These are phyloP conservation scores for Polyodon spathula DNA, from an alignment of 2,113 vertebrate genomes.

Conservation along the genomic window DNA sequence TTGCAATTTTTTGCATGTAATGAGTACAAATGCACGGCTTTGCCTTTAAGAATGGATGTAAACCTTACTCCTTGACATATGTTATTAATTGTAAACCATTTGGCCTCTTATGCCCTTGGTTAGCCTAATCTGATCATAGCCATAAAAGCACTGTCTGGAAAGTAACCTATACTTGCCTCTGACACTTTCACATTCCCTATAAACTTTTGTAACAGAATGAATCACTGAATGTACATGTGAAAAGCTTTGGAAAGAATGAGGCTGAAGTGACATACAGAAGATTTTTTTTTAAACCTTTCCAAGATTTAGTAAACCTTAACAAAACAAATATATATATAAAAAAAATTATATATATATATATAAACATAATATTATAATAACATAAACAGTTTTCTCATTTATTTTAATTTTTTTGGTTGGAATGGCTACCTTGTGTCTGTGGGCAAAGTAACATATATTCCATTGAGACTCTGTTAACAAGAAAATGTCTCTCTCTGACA, in stretches of 20 bases:
- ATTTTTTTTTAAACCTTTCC: no score
- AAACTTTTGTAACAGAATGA: conserved; percentile 6
- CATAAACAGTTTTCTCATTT: neutral
- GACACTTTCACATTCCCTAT: conserved; percentile 18
- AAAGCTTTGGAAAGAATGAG: neutral
- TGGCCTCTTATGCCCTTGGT: conserved; percentile 48
- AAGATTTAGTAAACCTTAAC: no score
- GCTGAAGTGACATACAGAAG: no score
- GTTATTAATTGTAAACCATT: conserved; percentile 51
- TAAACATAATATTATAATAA: neutral
- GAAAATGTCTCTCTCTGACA: conserved; percentile 23
- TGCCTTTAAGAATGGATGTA: neutral
- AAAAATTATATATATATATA: neutral
- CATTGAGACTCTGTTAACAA: conserved; percentile 18
- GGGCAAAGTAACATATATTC: conserved; percentile 24
- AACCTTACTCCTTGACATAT: conserved; percentile 30
- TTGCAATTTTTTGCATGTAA: conserved; percentile 13
- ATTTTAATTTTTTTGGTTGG: conserved; percentile 19
- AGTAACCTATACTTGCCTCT: conserved; percentile 42
- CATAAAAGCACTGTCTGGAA: conserved; percentile 51
- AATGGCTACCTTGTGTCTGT: conserved; percentile 31
- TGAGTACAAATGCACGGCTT: conserved; percentile 32
- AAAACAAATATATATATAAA: no score
- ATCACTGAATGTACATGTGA: neutral
- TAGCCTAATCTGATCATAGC: conserved; percentile 58